Evolutionary conservation across 2,888 invertebrate species (phyloP), one percentile per base, ranked within the genome.

Genomic region (Gymnosoma rotundatum): DNA sequence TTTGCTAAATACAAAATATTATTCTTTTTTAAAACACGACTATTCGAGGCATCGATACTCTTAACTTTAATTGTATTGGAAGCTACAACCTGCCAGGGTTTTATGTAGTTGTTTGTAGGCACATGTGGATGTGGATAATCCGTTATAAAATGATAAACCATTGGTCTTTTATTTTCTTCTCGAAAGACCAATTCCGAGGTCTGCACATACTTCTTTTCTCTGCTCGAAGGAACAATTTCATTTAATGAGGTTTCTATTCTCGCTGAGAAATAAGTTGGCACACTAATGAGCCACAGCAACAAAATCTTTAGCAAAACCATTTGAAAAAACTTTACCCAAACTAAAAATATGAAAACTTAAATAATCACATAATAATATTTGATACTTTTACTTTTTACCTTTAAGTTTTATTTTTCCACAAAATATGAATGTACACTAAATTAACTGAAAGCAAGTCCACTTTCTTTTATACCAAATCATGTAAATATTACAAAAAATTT

Each of bases 61-160:
- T 74, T 74, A 36, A 84, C 78, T 3, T 50, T 14, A 10, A 87
- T 78, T 7, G 67, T 86, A 21, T 87, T 87, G 9, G 83, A 86
- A 36, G 87, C 88, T 67, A 91, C 87, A 82, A 89, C 20, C 38
- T 88, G 86, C 5, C 91, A 91, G 7, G 91, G 91, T 45, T 91
- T 91, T 4, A 90, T 87, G 48, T 90, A 91, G 36, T 88, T 87
- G 58, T 89, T 90, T 52, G 88, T 87, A 0, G 90, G 90, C 56
- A 90, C 54, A 8, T 83, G 21, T 5, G 88, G 87, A 69, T 89
- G 89, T 7, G 88, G 88, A 79, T 89, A 89, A 7, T 90, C 91
- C n/a, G 88, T 88, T 8, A 90, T 86, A 10, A 89, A 88, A 14
- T 89, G 87, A 61, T 87, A 90, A 0, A 67, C 42, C 82, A 88